Base-by-base conservation (phyloP, 2,888 invertebrate species). In the Tridacna crocea region DNA sequence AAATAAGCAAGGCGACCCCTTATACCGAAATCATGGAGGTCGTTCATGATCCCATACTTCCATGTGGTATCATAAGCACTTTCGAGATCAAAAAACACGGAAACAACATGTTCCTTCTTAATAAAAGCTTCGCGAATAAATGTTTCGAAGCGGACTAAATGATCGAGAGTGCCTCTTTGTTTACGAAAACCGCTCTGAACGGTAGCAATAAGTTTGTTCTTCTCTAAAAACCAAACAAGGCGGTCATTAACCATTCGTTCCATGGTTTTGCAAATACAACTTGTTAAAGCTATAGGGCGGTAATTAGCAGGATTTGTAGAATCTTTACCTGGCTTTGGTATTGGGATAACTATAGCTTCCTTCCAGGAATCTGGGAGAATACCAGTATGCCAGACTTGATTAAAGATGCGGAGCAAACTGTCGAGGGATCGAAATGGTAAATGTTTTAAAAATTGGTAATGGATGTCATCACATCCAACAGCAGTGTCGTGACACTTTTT, bases 241-340 rank as follows among this genome's bases (percentile, higher is more conserved):
- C 89, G 77, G 24, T 81, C 65, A 68, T 87, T 89, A 3, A 91
- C 79, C 86, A 90, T 88, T 63, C 83, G 48, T 73, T 90, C 90
- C 87, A 90, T 82, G 1, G 87, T 70, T 75, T 91, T 91, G 61
- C 90, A 90, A 17, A 90, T 68, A 72, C 89, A 90, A 68, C 88
- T 89, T 19, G 90, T 89, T 26, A 91, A 77, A 47, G 89, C 87
- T 19, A 91, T 91, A 15, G 91, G 89, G 19, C 89, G 72, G 70
- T 91, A 91, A 90, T 80, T 88, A 0, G 61, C 75, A 27, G 86
- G 83, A 60, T 87, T 79, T 22, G 79, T 77, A 47, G 65, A 72
- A 74, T 84, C 83, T 65, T 87, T 85, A 11, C 79, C 83, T 26
- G 81, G 85, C 77, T 87, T 87, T 6, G 83, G 85, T 36, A 87